These are phyloP conservation scores for Dicyrtoma fusca DNA, from an alignment of 2,888 invertebrate genomes.

Conservation along the genomic window DNA sequence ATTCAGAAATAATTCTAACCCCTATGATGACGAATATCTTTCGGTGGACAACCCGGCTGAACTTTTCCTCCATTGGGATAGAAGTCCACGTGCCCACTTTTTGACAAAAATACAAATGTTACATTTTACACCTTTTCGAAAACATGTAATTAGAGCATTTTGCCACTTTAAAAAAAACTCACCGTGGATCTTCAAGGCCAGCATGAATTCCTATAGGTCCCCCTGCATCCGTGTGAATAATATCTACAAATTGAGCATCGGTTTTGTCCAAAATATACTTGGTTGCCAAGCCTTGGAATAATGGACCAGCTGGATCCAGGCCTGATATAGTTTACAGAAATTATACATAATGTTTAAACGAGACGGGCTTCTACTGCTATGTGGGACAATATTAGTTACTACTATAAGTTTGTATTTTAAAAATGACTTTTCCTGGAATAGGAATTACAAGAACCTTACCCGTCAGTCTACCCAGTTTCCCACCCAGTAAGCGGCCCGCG, in stretches of 20 bases:
- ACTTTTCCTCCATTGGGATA: conserved; percentile 33
- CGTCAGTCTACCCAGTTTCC: conserved; percentile 44
- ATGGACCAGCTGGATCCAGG: conserved; percentile 45
- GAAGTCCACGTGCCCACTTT: conserved; percentile 42
- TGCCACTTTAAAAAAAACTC: too few relatives aligned
- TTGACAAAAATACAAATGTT: too few relatives aligned
- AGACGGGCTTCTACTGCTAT: too few relatives aligned
- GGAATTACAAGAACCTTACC: too few relatives aligned
- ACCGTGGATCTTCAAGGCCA: conserved; percentile 36
- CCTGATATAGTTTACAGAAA: too few relatives aligned
- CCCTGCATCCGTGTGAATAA: conserved; percentile 43
- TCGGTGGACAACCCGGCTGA: conserved; percentile 51
- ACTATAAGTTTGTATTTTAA: too few relatives aligned
- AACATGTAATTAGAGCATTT: too few relatives aligned
- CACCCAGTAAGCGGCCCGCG: conserved; percentile 38
- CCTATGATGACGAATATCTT: conserved; percentile 1
- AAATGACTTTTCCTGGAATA: too few relatives aligned
- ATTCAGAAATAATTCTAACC: conserved; percentile 2
- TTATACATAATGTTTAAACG: too few relatives aligned
- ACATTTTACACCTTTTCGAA: too few relatives aligned
- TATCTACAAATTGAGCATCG: conserved; percentile 47
- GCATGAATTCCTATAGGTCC: conserved; percentile 39
- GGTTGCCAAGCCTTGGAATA: conserved; percentile 38
- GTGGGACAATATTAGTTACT: too few relatives aligned
- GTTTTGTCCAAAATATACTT: conserved; percentile 41